Evolutionary conservation across 2,797 vertebrate species (phyloP).

Genomic region (Discoglossus pictus): DNA sequence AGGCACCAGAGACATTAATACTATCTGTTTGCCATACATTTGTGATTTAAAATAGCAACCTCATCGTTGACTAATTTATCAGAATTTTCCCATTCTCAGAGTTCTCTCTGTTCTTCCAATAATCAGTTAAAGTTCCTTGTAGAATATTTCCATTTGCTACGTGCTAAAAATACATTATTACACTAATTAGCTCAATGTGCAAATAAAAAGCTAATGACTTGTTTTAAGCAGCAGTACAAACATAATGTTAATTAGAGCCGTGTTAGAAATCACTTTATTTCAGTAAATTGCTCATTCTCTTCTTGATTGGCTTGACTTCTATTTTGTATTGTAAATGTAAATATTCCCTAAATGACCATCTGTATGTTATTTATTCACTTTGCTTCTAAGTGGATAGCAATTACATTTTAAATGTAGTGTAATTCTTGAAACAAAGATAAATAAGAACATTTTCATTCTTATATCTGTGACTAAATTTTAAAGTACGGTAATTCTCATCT

Average conservation of each 20-base stretch:
- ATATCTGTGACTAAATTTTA: background rate
- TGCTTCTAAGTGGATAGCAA: constrained; percentile 16
- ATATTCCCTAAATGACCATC: constrained; percentile 31
- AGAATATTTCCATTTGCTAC: constrained; percentile 14
- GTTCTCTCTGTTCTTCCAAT: constrained; percentile 54
- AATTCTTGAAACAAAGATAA: constrained; percentile 9
- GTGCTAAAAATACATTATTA: constrained; percentile 21
- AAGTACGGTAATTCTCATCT: background rate
- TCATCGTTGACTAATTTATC: no score
- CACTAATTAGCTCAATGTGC: constrained; percentile 35
- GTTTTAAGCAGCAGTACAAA: constrained; percentile 20
- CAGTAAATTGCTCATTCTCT: constrained; percentile 19
- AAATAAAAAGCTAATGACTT: constrained; percentile 38
- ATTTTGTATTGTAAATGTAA: background rate
- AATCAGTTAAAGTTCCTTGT: constrained; percentile 34
- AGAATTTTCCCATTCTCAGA: no score
- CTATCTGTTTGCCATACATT: no score
- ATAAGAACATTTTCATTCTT: constrained; percentile 9
- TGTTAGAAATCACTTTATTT: constrained; percentile 11
- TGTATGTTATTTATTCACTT: constrained; percentile 20
- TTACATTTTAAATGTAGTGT: constrained; percentile 23
- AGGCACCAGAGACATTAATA: no score
- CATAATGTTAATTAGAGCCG: constrained; percentile 20
- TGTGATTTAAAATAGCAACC: no score
- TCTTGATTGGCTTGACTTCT: constrained; percentile 33